A percentile compares a stretch with the other conserved stretches of the same genome.
phyloP scores from a whole-genome alignment of 2,113 vertebrate genomes.

The Upupa epops region DNA sequence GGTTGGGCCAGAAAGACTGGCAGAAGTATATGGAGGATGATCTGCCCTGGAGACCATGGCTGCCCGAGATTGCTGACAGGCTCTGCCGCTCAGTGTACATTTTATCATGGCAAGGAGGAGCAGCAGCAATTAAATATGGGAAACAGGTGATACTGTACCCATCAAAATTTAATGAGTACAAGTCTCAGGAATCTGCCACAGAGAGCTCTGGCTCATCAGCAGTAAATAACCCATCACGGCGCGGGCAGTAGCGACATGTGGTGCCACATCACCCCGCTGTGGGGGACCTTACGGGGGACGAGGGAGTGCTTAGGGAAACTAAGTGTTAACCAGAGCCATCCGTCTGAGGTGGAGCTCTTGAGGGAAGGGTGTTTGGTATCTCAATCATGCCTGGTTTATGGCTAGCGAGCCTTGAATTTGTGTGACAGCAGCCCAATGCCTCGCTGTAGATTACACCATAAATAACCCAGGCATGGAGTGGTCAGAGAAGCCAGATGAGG shows the following conservation, averaged over 20 bases:
- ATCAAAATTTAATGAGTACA: not conserved
- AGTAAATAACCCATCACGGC: not conserved
- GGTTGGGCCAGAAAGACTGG: not conserved
- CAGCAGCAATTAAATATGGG: not conserved
- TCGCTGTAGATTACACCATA: constrained; percentile 44
- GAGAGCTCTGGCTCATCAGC: not conserved
- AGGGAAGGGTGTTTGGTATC: constrained; percentile 14
- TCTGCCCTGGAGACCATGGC: not conserved
- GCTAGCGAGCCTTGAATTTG: constrained; percentile 39
- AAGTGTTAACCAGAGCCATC: not conserved
- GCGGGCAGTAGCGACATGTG: not conserved
- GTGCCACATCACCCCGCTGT: not conserved
- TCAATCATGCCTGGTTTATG: constrained; percentile 36
- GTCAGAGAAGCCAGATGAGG: not conserved
- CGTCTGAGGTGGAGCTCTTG: not conserved
- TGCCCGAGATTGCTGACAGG: not conserved
- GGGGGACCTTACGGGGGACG: not conserved
- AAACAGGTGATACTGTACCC: not conserved
- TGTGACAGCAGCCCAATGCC: constrained; percentile 43
- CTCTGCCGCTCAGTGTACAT: fast-evolving
- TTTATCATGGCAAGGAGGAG: not conserved
- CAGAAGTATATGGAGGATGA: not conserved
- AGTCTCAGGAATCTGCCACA: fast-evolving
- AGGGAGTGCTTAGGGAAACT: constrained; percentile 1
- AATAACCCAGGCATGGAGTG: constrained; percentile 46